Evolutionary conservation across 2,797 vertebrate species (phyloP), one percentile per base, ranked within the genome.

Genomic region (Hyperoplus immaculatus): DNA sequence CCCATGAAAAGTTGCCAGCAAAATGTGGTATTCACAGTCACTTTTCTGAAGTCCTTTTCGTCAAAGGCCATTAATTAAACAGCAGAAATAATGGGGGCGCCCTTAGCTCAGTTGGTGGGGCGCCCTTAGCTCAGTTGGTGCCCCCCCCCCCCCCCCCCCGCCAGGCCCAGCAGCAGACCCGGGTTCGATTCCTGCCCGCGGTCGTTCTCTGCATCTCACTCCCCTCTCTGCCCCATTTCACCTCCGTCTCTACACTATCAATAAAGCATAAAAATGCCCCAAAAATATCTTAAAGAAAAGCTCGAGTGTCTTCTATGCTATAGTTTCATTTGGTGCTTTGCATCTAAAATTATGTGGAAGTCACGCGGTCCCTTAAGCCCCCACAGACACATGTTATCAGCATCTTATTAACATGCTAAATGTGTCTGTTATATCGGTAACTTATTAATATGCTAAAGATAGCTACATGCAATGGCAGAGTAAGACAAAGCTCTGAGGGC

Each of bases 381-480:
- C 50, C 10, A 60, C 51, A 59, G 56, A 74, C 55, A 71, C 85
- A 77, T 64, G 61, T 46, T 50, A 85, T 82, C 66, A 73, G 69
- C 75, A 75, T 88, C 80, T 38, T 49, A 80, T 90, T 89, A 85
- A 55, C 87, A 88, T 82, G 82, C 77, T 50, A 72, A 86, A 87
- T 61, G 46, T 69, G 64, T 78, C 80, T 73, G 70, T 77, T 89
- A 86, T 74, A 68, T 29, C 9, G 29, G 29, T 49, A 74, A 72
- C 72, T 69, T 82, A 87, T 87, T 86, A 89, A 87, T 83, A 83
- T 88, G 85, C 81, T 69, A 78, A 89, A 79, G 86, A 56, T 68
- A 82, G 81, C 77, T 18, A 39, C 63, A 67, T 66, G 78, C 49
- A 49, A 78, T 68, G 75, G 84, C 79, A 47, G 69, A 82, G 54